phyloP scores from a whole-genome alignment of 2,888 invertebrate genomes.

The Macrophya alboannulata region DNA sequence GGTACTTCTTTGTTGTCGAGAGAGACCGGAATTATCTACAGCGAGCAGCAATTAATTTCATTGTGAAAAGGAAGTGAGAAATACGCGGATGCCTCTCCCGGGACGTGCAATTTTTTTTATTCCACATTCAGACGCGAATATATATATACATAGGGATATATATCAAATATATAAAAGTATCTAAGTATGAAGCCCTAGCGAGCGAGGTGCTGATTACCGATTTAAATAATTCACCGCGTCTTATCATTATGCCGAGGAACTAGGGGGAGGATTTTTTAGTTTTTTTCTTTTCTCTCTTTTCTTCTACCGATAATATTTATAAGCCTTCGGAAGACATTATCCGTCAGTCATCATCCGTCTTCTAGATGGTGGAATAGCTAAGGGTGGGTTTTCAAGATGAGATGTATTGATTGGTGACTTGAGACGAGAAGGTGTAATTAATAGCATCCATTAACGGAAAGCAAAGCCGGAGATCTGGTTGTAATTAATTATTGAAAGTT shows the following conservation, averaged over 20 bases:
- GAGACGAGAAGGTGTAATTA: constrained; percentile 31
- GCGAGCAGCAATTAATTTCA: constrained; percentile 40
- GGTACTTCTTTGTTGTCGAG: constrained; percentile 49
- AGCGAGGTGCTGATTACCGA: constrained; percentile 5
- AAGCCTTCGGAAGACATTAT: background rate
- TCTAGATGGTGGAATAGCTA: background rate
- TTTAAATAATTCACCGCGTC: constrained; percentile 10
- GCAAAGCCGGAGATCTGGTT: constrained; percentile 42
- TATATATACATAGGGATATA: background rate
- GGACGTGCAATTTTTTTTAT: constrained; percentile 9
- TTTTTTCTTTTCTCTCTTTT: no score
- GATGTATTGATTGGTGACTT: constrained; percentile 31
- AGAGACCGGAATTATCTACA: constrained; percentile 39
- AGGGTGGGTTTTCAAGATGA: background rate
- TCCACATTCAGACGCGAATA: background rate
- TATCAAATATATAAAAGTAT: background rate
- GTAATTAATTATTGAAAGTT: constrained; percentile 45
- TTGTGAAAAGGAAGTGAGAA: constrained; percentile 45
- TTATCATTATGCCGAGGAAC: background rate
- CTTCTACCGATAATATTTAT: background rate
- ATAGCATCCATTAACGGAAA: constrained; percentile 39
- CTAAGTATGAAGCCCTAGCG: background rate
- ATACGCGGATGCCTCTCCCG: background rate
- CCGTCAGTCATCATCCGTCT: constrained; percentile 22
- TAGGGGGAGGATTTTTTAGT: background rate